Evolutionary conservation across 37 sponge, comb jelly and placozoan genomes (phyloP).

Genomic region (Halisarca cf. caerulea): DNA sequence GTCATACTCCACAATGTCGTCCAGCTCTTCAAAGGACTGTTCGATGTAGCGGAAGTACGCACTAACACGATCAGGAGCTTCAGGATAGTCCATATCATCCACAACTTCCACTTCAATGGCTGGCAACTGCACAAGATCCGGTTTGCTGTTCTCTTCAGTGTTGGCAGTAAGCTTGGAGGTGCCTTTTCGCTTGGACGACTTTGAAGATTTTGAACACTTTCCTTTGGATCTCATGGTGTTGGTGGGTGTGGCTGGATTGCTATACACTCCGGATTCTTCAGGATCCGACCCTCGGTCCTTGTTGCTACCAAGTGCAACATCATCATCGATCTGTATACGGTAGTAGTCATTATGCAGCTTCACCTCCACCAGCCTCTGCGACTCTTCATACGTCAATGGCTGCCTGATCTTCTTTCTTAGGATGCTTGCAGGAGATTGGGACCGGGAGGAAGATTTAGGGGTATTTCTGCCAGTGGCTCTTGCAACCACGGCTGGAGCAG

Average conservation of each 20-base stretch:
- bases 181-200: not conserved
- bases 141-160: not conserved
- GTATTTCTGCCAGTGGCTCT: not conserved
- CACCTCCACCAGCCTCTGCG: slow-evolving; percentile 78
- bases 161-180: slow-evolving; percentile 27
- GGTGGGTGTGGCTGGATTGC: slow-evolving; percentile 7
- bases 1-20: slow-evolving; percentile 93
- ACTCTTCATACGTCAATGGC: slow-evolving; percentile 78
- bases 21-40: slow-evolving; percentile 80
- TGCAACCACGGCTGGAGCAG: not conserved
- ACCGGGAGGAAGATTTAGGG: not conserved
- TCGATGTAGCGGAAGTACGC: slow-evolving; percentile 77
- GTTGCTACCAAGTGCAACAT: slow-evolving; percentile 7
- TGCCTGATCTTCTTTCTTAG: slow-evolving; percentile 50
- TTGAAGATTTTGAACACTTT: not conserved
- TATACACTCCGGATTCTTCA: slow-evolving; percentile 18
- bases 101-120: slow-evolving; percentile 30
- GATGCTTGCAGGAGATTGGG: slow-evolving; percentile 33
- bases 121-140: slow-evolving; percentile 27
- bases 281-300: slow-evolving; percentile 16
- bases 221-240: slow-evolving; percentile 19
- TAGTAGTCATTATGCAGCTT: slow-evolving; percentile 58
- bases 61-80: slow-evolving; percentile 50
- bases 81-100: slow-evolving; percentile 51
- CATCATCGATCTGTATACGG: slow-evolving; percentile 66